Percentiles rank a stretch among this genome's conserved stretches.
phyloP scores from a whole-genome alignment of 2,888 invertebrate genomes.

The Nemotelus pantherinus region DNA sequence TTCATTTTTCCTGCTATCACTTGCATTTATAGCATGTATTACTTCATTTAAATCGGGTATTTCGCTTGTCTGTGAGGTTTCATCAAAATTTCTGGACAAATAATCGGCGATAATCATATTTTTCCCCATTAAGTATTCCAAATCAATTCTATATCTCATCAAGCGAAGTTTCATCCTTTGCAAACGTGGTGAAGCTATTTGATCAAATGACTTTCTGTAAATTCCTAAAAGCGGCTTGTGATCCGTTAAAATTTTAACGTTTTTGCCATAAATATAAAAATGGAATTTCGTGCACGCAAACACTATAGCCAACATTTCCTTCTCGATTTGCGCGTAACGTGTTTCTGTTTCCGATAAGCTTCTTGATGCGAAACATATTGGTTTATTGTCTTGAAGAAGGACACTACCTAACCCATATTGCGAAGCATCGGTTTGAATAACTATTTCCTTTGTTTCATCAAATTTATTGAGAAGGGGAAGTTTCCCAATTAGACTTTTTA shows the following conservation, averaged over 20 bases:
- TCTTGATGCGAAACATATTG: no score
- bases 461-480: neutral
- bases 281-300: no score
- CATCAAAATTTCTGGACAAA: conserved; percentile 27
- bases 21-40: conserved; percentile 14
- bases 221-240: no score
- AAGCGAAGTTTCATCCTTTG: conserved; percentile 35
- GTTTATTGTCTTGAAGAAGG: no score
- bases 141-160: conserved; percentile 29
- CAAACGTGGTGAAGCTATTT: neutral
- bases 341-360: neutral
- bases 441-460: neutral
- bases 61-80: conserved; percentile 5
- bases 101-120: conserved; percentile 39
- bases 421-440: neutral
- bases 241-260: no score
- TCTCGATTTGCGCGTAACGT: no score
- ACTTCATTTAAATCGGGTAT: neutral
- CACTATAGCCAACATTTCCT: no score
- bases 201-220: no score
- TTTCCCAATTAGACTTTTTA: no score
- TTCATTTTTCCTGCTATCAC: conserved; percentile 2
- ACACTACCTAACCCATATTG: neutral
- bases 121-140: conserved; percentile 41
- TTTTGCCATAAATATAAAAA: no score